Evolutionary conservation across 2,113 vertebrate species (phyloP).

Genomic region (Oenanthe melanoleuca): DNA sequence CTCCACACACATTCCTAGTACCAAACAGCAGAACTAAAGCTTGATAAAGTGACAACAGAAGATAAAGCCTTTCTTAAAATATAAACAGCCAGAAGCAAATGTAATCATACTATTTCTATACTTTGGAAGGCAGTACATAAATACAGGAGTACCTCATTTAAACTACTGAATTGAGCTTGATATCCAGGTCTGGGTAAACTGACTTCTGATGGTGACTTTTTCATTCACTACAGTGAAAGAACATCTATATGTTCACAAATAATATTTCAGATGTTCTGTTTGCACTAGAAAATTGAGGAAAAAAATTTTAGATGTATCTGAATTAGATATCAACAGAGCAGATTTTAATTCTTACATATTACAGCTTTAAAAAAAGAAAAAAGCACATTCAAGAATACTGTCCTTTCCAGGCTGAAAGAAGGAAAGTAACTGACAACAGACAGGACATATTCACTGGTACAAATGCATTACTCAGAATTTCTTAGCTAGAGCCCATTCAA

Average conservation of each 20-base stretch:
- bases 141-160: background rate
- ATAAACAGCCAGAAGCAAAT: constrained; percentile 17
- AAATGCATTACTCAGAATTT: background rate
- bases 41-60: constrained; percentile 4
- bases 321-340: background rate
- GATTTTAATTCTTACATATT: background rate
- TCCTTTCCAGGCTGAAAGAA: background rate
- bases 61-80: constrained; percentile 9
- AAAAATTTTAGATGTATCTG: background rate
- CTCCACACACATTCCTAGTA: background rate
- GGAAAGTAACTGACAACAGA: background rate
- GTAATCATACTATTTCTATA: background rate
- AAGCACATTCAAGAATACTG: background rate
- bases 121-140: background rate
- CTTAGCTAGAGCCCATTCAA: background rate
- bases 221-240: background rate
- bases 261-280: background rate
- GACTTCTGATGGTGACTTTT: background rate
- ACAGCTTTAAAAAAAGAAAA: background rate
- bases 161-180: background rate
- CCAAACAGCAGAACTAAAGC: background rate
- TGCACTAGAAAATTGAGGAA: background rate
- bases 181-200: background rate
- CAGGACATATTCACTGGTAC: background rate
- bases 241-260: background rate